Conservation (phyloP, 1,140 invertebrate species). For the Bombus balteatus region DNA sequence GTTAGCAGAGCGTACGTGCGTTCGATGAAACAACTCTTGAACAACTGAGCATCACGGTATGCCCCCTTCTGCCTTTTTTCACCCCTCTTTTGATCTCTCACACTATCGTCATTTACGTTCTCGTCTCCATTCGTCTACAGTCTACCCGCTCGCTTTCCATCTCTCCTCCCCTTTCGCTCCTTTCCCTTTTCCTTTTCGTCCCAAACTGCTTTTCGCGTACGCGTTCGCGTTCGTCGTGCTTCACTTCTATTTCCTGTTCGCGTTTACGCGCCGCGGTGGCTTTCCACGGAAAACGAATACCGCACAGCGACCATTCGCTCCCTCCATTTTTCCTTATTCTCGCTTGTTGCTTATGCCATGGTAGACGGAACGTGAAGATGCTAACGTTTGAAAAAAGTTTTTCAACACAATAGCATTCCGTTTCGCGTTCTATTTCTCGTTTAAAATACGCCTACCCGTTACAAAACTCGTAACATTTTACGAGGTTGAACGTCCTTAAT, state of each 20-base stretch:
- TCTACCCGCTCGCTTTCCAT: background rate
- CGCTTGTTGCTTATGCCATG: too few relatives aligned
- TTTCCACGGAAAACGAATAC: background rate
- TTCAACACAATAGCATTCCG: background rate
- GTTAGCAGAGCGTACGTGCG: constrained; percentile 72
- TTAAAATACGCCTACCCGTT: background rate
- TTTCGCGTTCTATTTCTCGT: constrained; percentile 10
- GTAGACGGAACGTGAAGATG: background rate
- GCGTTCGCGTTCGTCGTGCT: background rate
- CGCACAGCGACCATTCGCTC: background rate
- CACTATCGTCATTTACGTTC: constrained; percentile 33
- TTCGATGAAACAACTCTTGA: constrained; percentile 77
- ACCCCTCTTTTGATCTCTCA: constrained; percentile 20
- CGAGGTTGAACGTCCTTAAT: background rate
- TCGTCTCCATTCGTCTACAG: background rate
- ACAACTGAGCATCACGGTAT: constrained; percentile 74
- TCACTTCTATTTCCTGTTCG: background rate
- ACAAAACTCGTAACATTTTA: background rate
- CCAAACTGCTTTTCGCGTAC: background rate
- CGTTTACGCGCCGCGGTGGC: background rate
- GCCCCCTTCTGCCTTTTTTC: constrained; percentile 7
- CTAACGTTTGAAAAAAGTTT: background rate
- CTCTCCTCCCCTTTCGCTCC: background rate
- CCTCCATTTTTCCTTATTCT: background rate
- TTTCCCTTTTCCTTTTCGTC: background rate